A percentile compares a stretch with the other conserved stretches of the same genome.
Evolutionary conservation across 2,797 vertebrate species (phyloP).

Genomic region (Eptatretus atami): DNA sequence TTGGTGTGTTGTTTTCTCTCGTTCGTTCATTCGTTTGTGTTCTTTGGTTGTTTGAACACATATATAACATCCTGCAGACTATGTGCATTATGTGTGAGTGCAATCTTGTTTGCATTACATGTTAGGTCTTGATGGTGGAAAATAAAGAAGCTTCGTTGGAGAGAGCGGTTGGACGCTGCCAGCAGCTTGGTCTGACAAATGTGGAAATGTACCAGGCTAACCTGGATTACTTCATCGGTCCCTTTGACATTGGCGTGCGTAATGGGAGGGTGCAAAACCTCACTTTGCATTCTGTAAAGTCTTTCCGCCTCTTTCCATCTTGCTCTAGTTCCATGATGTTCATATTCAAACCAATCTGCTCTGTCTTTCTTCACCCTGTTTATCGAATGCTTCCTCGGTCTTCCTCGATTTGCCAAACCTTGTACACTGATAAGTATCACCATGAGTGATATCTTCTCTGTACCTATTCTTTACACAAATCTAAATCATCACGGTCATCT

Average conservation of each 20-base stretch:
- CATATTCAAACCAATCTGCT: too few relatives aligned
- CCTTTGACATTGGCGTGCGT: constrained; percentile 74
- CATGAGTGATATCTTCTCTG: too few relatives aligned
- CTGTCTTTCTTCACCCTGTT: too few relatives aligned
- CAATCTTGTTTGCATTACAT: neutral
- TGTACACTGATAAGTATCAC: too few relatives aligned
- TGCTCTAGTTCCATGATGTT: too few relatives aligned
- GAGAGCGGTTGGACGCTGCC: constrained; percentile 38
- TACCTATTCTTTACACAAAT: too few relatives aligned
- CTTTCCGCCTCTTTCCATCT: too few relatives aligned
- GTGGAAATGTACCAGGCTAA: constrained; percentile 82
- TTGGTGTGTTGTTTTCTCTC: neutral
- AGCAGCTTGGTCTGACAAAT: constrained; percentile 39
- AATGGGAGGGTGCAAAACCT: constrained; percentile 7
- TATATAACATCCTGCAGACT: neutral
- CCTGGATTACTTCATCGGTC: constrained; percentile 61
- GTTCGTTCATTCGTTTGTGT: neutral
- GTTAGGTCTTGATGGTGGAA: constrained; percentile 58
- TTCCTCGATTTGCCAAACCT: too few relatives aligned
- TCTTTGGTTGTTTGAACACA: constrained; percentile 6
- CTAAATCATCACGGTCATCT: too few relatives aligned
- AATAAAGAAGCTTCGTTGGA: constrained; percentile 80
- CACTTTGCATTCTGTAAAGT: too few relatives aligned
- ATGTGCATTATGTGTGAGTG: neutral
- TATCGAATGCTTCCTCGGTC: too few relatives aligned